These are phyloP conservation scores for Polyommatus icarus DNA, from an alignment of 2,888 invertebrate genomes.

Conservation along the genomic window DNA sequence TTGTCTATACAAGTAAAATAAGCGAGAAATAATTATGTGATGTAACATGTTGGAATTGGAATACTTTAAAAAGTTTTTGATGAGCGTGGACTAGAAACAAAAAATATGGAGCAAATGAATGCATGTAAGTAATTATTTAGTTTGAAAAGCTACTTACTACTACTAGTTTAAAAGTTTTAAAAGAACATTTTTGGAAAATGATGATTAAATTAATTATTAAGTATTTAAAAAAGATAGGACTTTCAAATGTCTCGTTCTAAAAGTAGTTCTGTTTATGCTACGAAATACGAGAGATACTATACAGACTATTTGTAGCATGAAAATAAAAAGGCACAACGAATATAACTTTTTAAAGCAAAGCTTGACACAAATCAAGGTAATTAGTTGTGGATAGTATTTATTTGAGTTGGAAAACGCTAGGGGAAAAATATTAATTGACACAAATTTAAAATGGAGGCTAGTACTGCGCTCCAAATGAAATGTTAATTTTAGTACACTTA, in stretches of 20 bases:
- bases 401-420: conserved; percentile 36
- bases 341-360: conserved; percentile 29
- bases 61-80: too few species aligned
- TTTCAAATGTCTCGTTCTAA: background rate
- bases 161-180: too few species aligned
- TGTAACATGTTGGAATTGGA: too few species aligned
- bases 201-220: too few species aligned
- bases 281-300: background rate
- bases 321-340: conserved; percentile 22
- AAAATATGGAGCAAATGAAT: too few species aligned
- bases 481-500: conserved; percentile 63
- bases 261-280: background rate
- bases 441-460: conserved; percentile 57
- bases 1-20: too few species aligned
- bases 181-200: too few species aligned
- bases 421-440: conserved; percentile 64
- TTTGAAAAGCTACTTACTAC: too few species aligned
- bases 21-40: too few species aligned
- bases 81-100: too few species aligned
- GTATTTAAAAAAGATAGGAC: too few species aligned
- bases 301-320: conserved; percentile 9
- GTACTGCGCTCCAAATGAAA: conserved; percentile 60
- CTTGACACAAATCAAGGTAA: conserved; percentile 34
- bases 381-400: conserved; percentile 34
- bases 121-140: too few species aligned